Conservation (phyloP, 2,113 vertebrate genomes). For the Rhea pennata region DNA sequence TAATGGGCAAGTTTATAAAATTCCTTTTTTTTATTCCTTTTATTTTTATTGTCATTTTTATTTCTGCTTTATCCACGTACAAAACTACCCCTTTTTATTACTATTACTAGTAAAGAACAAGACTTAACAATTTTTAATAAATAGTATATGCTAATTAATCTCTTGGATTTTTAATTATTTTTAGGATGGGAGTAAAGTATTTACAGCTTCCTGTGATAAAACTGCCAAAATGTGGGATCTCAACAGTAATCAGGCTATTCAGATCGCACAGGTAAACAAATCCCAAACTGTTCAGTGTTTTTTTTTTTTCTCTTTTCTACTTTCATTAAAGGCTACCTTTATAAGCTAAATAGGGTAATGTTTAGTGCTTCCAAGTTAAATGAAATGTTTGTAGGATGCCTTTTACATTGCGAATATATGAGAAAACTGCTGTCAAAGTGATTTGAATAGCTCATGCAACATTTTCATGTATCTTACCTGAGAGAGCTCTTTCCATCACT, state of each 20-base stretch:
- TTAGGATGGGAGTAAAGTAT: slow-evolving; percentile 98
- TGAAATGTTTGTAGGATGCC: background rate
- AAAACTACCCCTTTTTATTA: background rate
- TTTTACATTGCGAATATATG: background rate
- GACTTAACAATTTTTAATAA: background rate
- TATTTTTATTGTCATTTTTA: background rate
- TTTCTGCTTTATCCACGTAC: background rate
- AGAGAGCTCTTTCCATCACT: background rate
- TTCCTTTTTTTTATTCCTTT: background rate
- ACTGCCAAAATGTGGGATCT: slow-evolving; percentile 99
- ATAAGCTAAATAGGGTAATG: background rate
- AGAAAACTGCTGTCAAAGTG: background rate
- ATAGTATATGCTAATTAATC: background rate
- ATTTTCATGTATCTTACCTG: background rate
- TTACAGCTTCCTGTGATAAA: slow-evolving; percentile 98
- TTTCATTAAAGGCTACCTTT: background rate
- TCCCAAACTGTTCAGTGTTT: background rate
- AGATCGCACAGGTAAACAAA: slow-evolving; percentile 91
- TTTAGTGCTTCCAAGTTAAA: background rate
- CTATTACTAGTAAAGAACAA: background rate
- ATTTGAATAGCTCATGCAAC: background rate
- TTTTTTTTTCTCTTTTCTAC: background rate
- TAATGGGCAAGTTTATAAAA: background rate
- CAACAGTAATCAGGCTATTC: slow-evolving; percentile 97
- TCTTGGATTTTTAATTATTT: background rate